Percentiles rank a stretch among this genome's conserved stretches.
Conservation (phyloP, 1,140 invertebrate species). For the Sycobia sp. region DNA sequence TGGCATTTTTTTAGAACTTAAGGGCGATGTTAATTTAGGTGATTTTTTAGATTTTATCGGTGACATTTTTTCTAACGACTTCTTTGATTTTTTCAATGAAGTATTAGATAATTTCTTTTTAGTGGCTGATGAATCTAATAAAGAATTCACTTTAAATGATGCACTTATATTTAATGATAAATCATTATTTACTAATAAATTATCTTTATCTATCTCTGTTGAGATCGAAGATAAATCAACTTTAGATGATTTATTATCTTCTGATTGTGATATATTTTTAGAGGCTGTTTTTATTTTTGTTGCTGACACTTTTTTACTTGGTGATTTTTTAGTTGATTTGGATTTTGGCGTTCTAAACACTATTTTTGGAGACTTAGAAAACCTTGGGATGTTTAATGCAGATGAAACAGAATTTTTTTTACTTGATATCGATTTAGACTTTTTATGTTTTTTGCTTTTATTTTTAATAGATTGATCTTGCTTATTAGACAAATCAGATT, state of each 20-base stretch:
- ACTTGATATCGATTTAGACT: background rate
- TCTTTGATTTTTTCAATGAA: background rate
- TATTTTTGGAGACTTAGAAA: slow-evolving; percentile 43
- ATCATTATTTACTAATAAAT: background rate
- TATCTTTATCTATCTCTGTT: background rate
- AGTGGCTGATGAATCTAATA: too few species aligned
- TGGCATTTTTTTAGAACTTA: slow-evolving; percentile 25
- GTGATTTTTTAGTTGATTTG: slow-evolving; percentile 30
- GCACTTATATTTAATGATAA: background rate
- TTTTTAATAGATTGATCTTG: background rate
- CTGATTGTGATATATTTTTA: background rate
- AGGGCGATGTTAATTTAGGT: slow-evolving; percentile 5
- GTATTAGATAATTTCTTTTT: background rate
- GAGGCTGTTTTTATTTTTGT: background rate
- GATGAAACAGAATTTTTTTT: slow-evolving; percentile 11
- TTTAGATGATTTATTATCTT: slow-evolving; percentile 12
- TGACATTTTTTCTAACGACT: background rate
- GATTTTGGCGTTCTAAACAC: slow-evolving; percentile 28
- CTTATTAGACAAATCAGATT: background rate
- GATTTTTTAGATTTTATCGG: slow-evolving; percentile 18
- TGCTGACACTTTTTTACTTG: background rate
- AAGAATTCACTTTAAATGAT: background rate
- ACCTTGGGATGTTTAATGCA: slow-evolving; percentile 14
- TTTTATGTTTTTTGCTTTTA: background rate
- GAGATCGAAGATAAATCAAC: slow-evolving; percentile 1